These are phyloP conservation scores for Oxyteleia sp. DNA, from an alignment of 2,888 invertebrate genomes.

Conservation along the genomic window DNA sequence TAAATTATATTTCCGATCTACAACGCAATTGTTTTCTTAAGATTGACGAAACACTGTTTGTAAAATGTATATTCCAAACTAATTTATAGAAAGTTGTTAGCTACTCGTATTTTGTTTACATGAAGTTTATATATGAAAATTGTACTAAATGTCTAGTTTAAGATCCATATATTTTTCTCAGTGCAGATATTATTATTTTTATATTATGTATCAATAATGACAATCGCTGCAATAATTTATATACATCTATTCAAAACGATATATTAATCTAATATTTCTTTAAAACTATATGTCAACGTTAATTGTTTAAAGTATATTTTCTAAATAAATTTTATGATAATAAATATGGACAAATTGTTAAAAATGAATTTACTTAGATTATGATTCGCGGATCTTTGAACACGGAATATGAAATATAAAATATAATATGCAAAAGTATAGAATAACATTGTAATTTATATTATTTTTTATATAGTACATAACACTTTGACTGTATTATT, in stretches of 20 bases:
- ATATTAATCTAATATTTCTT: neutral
- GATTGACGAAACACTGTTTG: too few relatives aligned
- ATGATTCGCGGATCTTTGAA: neutral
- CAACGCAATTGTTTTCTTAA: too few relatives aligned
- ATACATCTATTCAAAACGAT: neutral
- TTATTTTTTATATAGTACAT: too few relatives aligned
- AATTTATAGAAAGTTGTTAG: too few relatives aligned
- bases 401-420: neutral
- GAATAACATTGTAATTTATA: neutral
- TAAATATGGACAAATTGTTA: neutral
- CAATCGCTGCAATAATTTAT: neutral
- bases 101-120: too few relatives aligned
- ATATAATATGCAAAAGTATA: neutral
- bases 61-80: too few relatives aligned
- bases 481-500: too few relatives aligned
- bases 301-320: slow-evolving; percentile 1
- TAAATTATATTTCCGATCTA: too few relatives aligned
- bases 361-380: neutral
- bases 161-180: neutral
- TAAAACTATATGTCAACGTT: neutral
- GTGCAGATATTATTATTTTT: neutral
- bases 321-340: neutral
- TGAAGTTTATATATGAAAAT: neutral
- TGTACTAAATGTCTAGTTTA: neutral
- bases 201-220: neutral